Evolutionary conservation across 2,113 vertebrate genomes (phyloP).

Genomic region (Chascanopsetta lugubris): DNA sequence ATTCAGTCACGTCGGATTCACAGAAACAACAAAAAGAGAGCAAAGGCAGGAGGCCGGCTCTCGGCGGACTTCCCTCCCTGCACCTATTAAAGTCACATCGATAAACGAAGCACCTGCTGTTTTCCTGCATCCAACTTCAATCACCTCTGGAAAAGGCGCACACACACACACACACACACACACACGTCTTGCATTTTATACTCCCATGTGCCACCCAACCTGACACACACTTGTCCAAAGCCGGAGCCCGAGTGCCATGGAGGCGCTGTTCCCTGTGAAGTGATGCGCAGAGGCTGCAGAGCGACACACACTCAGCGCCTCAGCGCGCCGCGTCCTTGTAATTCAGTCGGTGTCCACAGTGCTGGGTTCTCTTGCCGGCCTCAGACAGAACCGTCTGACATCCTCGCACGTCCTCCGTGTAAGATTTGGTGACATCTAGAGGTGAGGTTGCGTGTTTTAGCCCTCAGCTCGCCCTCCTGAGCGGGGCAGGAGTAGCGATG

Average conservation of each 20-base stretch:
- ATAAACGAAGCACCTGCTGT: neutral
- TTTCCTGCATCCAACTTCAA: neutral
- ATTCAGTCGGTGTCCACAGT: conserved; percentile 25
- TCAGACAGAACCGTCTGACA: neutral
- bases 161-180: neutral
- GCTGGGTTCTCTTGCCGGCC: conserved; percentile 1
- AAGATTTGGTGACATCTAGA: no score
- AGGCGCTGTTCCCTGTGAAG: conserved; percentile 38
- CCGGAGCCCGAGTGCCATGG: conserved; percentile 1
- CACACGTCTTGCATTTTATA: neutral
- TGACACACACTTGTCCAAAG: conserved; percentile 6
- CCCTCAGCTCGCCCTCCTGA: no score
- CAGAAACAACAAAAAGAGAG: conserved; percentile 11
- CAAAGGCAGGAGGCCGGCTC: neutral
- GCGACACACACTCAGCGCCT: conserved; percentile 37
- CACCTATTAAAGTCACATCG: conserved; percentile 7
- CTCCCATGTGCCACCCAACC: conserved; percentile 15
- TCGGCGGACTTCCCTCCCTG: neutral
- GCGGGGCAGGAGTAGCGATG: no score
- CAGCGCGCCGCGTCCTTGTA: conserved; percentile 42
- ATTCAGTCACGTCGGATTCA: conserved; percentile 14
- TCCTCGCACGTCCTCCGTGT: neutral
- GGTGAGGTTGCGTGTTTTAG: no score
- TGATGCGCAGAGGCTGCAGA: conserved; percentile 29
- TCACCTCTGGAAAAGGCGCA: neutral